Evolutionary conservation across 1,140 invertebrate genomes (phyloP), one percentile per base, ranked within the genome.

Genomic region (Zelostemma sp.): DNA sequence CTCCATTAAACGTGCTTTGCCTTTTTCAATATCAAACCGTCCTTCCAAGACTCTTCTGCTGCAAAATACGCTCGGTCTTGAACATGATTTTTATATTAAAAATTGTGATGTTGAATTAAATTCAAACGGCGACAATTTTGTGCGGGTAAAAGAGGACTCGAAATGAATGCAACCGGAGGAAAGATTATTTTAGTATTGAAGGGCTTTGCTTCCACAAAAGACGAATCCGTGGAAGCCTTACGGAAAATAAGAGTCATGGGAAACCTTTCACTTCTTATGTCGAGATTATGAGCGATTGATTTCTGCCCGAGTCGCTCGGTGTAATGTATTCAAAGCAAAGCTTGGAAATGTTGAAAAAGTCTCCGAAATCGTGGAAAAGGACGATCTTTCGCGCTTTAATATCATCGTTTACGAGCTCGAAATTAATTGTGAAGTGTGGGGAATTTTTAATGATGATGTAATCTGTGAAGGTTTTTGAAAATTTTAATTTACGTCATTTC

Each of bases 281-380:
- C 17, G 45, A 58, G 46, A 58, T 40, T 43, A 58, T 49, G 33
- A 49, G 38, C 48, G 38, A 49, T 49, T 58, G 46, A 49, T 58
- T 58, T 48, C 31, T 38, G 31, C 12, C 28, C 31, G 1, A 14
- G 55, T 47, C 41, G 21, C n/a, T 11, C 46, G 46, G n/a, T 28
- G 21, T 25, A 48, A 35, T 17, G 14, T 50, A 50, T 21, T 11
- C 19, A 19, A 48, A 2, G 12, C 21, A n/a, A n/a, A 48, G 28
- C 21, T 8, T 25, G 8, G 21, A 25, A 25, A n/a, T n/a, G n/a
- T n/a, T n/a, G n/a, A n/a, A n/a, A n/a, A n/a, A n/a, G n/a, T n/a
- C n/a, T n/a, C n/a, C n/a, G n/a, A n/a, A n/a, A n/a, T n/a, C n/a
- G n/a, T n/a, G n/a, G n/a, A n/a, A n/a, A n/a, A n/a, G n/a, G n/a